phyloP scores from a whole-genome alignment of 2,113 vertebrate genomes.

The Petrocephalus zakoni region DNA sequence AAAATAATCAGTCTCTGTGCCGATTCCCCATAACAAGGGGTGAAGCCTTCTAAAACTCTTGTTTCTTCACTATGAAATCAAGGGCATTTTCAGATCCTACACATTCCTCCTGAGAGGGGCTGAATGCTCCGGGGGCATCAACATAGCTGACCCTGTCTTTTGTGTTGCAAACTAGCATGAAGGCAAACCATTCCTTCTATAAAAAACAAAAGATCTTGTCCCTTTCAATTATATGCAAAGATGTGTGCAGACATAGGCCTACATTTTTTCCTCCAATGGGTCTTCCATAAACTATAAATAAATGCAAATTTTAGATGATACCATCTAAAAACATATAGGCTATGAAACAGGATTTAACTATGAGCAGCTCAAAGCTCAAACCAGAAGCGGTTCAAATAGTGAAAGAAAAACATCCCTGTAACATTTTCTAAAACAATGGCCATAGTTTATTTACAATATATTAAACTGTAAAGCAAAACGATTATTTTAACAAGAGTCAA shows the following conservation, averaged over 20 bases:
- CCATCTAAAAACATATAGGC: constrained; percentile 9
- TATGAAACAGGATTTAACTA: constrained; percentile 16
- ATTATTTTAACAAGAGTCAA: constrained; percentile 60
- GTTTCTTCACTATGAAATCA: neutral
- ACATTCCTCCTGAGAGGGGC: constrained; percentile 2
- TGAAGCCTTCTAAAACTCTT: neutral
- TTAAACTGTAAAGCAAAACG: constrained; percentile 67
- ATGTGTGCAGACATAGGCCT: neutral
- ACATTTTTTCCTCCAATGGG: neutral
- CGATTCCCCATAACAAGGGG: neutral
- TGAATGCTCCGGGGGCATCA: neutral
- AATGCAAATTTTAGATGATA: neutral
- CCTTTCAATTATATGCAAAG: constrained; percentile 14
- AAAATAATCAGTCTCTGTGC: neutral
- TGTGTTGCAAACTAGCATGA: constrained; percentile 7
- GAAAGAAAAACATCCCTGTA: constrained; percentile 21
- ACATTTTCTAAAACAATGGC: constrained; percentile 56
- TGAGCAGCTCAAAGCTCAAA: neutral
- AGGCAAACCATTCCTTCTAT: constrained; percentile 1
- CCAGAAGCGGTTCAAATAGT: neutral
- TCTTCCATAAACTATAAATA: constrained; percentile 5
- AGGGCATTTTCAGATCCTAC: neutral
- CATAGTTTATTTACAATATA: constrained; percentile 72
- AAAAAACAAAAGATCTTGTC: neutral
- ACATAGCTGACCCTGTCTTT: constrained; percentile 9